Conservation (phyloP, 2,888 invertebrate genomes). For the Linnaemya vulpina region DNA sequence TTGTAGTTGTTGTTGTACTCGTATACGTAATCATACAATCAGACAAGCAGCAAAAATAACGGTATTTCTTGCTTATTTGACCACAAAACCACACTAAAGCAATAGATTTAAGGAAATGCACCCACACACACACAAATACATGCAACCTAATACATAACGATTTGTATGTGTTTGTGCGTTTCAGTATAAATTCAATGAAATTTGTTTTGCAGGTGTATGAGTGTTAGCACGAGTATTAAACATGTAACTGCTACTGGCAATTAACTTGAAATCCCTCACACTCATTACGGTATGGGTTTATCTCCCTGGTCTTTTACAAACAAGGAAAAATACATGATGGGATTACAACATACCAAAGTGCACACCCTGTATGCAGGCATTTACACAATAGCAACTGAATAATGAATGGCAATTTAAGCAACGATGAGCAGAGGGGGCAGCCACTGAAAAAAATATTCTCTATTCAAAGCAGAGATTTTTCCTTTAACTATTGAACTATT, state of each 20-base stretch:
- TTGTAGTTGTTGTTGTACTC: background rate
- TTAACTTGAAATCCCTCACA: conserved; percentile 48
- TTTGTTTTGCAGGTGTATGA: conserved; percentile 14
- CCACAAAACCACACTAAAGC: conserved; percentile 43
- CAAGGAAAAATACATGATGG: too few species aligned
- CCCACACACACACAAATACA: too few species aligned
- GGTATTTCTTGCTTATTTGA: conserved; percentile 33
- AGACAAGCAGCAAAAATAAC: conserved; percentile 2
- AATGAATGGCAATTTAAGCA: too few species aligned
- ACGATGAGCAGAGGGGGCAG: too few species aligned
- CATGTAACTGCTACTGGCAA: conserved; percentile 59
- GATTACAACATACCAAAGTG: background rate
- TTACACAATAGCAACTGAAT: background rate
- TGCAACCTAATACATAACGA: background rate
- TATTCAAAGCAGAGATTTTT: too few species aligned
- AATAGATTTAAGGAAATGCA: background rate
- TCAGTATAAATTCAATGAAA: conserved; percentile 27
- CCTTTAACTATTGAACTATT: too few species aligned
- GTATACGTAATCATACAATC: conserved; percentile 29
- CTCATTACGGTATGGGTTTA: conserved; percentile 36
- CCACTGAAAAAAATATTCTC: too few species aligned
- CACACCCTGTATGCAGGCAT: background rate
- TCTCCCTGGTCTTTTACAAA: background rate
- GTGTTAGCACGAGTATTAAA: conserved; percentile 9
- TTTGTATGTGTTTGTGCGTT: background rate